Evolutionary conservation across 2,888 invertebrate genomes (phyloP), one percentile per base, ranked within the genome.

Genomic region (Cetonia aurata): DNA sequence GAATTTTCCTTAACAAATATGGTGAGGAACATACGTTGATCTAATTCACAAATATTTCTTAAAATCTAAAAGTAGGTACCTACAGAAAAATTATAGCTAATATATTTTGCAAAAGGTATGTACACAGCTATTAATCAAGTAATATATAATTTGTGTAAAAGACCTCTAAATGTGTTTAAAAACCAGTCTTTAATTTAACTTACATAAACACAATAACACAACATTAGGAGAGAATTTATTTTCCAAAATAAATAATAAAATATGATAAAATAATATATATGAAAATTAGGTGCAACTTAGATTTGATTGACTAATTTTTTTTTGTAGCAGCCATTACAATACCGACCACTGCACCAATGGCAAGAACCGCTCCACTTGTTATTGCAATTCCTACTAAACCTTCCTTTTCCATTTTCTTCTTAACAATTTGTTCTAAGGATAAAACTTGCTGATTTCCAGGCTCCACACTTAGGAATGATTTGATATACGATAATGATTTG

Each of bases 391-490:
- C 97, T 75, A 93, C 89, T 68, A 95, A 85, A 12, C 96, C 95
- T 82, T 97, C 97, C 86, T 93, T 95, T 82, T 95, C 94, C 93
- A 96, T 93, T 81, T 94, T 93, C 81, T 95, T 94, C 83, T 93
- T 93, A 70, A 98, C 94, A 74, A 92, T 88, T 74, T 90, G 89
- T 89, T 97, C 91, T 73, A 95, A 87, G 72, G 87, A 87, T 72
- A 88, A 84, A 0, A 85, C 83, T 88, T 99, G 98, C 78, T 93
- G 92, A 85, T 99, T 99, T 52, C 88, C 86, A 33, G 89, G 88
- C 79, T 91, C 90, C 15, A 89, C 86, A 74, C 85, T 82, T 44
- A 88, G 80, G 72, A 90, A 86, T 0, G 77, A 74, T 53, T 75
- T 74, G 37, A 95, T 91, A 84, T 94, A 97, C 67, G 93, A 91